Conservation (phyloP, 2,888 invertebrate species). For the Drosophila dives region DNA sequence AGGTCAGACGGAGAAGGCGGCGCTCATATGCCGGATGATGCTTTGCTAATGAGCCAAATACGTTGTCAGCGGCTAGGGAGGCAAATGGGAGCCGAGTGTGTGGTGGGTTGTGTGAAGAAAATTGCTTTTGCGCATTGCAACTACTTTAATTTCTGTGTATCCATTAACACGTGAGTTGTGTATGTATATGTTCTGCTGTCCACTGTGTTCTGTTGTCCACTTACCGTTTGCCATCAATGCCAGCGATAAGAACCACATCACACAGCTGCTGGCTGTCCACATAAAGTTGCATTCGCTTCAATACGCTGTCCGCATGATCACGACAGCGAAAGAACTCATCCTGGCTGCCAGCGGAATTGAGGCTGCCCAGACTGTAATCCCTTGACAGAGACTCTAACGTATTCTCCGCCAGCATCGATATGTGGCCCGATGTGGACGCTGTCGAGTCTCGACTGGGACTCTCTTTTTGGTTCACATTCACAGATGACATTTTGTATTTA, state of each 20-base stretch:
- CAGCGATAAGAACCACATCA: constrained; percentile 94
- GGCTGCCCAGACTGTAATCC: constrained; percentile 88
- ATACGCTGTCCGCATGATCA: constrained; percentile 92
- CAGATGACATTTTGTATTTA: constrained; percentile 64
- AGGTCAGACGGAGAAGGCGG: constrained; percentile 55
- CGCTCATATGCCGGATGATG: constrained; percentile 36
- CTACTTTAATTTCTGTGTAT: constrained; percentile 54
- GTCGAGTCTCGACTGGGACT: constrained; percentile 85
- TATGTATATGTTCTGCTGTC: not conserved
- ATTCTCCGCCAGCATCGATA: constrained; percentile 81
- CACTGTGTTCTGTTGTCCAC: constrained; percentile 25
- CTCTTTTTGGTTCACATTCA: constrained; percentile 80
- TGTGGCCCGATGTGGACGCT: constrained; percentile 82
- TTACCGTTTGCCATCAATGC: constrained; percentile 88
- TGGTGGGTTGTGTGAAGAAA: constrained; percentile 1
- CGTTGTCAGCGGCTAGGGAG: constrained; percentile 3
- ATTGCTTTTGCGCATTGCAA: constrained; percentile 48
- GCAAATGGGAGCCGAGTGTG: not conserved
- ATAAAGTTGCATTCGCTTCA: constrained; percentile 93
- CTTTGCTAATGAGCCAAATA: constrained; percentile 62
- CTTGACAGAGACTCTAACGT: constrained; percentile 86
- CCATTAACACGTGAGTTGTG: not conserved
- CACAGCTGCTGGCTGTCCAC: constrained; percentile 93
- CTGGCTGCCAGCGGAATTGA: constrained; percentile 89
- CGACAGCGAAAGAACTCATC: constrained; percentile 91